These are phyloP conservation scores for Trematomus bernacchii DNA, from an alignment of 2,797 vertebrate species.

Conservation along the genomic window DNA sequence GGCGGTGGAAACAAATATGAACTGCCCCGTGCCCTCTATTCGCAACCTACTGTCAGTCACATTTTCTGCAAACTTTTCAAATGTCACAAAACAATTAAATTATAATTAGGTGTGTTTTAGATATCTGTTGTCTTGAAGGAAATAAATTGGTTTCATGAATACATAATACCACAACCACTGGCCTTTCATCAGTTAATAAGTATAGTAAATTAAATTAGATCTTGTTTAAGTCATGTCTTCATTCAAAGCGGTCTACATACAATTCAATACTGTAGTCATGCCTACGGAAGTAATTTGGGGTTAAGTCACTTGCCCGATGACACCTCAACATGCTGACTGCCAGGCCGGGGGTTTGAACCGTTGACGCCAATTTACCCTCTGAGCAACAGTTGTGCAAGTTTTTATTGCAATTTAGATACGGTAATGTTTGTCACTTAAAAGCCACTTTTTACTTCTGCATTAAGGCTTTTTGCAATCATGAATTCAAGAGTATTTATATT, in stretches of 20 bases:
- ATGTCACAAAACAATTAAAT: conserved; percentile 24
- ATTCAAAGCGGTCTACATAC: too few species aligned
- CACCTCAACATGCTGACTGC: too few species aligned
- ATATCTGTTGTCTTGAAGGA: conserved; percentile 23
- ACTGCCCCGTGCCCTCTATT: conserved; percentile 55
- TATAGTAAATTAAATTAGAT: background rate
- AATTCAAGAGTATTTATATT: background rate
- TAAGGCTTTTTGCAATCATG: background rate
- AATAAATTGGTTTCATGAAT: conserved; percentile 45
- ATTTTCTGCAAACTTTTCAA: conserved; percentile 62
- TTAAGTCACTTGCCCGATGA: too few species aligned
- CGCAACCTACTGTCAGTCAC: conserved; percentile 55
- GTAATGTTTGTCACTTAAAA: conserved; percentile 17
- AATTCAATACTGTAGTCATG: too few species aligned
- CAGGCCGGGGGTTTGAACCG: too few species aligned
- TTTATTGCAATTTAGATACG: conserved; percentile 11
- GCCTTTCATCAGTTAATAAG: conserved; percentile 31
- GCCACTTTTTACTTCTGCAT: background rate
- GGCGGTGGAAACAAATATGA: conserved; percentile 63
- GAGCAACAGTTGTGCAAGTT: conserved; percentile 7
- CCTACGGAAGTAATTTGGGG: too few species aligned
- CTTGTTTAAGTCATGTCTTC: too few species aligned
- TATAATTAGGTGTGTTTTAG: conserved; percentile 4
- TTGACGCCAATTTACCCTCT: too few species aligned
- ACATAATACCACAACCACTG: conserved; percentile 27